These are phyloP conservation scores for Agrilus biguttatus DNA, from an alignment of 2,888 invertebrate genomes.

Conservation along the genomic window DNA sequence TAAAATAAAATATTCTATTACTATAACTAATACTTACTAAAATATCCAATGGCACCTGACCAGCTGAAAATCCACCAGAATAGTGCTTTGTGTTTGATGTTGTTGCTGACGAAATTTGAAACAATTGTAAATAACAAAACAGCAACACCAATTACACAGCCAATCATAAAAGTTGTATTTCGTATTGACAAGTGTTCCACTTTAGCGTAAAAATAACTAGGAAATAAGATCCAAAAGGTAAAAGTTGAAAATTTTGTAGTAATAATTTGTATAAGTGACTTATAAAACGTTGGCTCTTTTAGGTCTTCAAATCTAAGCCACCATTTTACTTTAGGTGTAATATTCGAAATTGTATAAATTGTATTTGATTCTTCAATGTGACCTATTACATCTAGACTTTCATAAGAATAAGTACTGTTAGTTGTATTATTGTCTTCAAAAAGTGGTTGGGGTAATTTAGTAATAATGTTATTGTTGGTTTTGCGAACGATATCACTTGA, in stretches of 20 bases:
- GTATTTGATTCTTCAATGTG: constrained; percentile 19
- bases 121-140: constrained; percentile 18
- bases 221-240: constrained; percentile 38
- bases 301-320: constrained; percentile 12
- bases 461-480: neutral
- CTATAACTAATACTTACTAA: constrained; percentile 30
- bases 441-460: constrained; percentile 4
- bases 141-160: constrained; percentile 9
- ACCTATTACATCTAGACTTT: constrained; percentile 33
- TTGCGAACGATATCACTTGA: neutral
- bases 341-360: neutral
- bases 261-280: constrained; percentile 38
- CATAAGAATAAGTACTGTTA: neutral
- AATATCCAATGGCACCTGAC: constrained; percentile 39
- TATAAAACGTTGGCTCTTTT: constrained; percentile 34
- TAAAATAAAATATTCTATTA: neutral
- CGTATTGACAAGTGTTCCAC: constrained; percentile 16
- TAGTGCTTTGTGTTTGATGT: constrained; percentile 18
- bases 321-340: neutral
- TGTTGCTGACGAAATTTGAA: constrained; percentile 20
- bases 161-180: constrained; percentile 19
- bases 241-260: constrained; percentile 40
- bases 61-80: constrained; percentile 31
- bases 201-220: constrained; percentile 33
- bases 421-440: constrained; percentile 5